phyloP scores from a whole-genome alignment of 2,888 invertebrate genomes.

The Campaea margaritaria region DNA sequence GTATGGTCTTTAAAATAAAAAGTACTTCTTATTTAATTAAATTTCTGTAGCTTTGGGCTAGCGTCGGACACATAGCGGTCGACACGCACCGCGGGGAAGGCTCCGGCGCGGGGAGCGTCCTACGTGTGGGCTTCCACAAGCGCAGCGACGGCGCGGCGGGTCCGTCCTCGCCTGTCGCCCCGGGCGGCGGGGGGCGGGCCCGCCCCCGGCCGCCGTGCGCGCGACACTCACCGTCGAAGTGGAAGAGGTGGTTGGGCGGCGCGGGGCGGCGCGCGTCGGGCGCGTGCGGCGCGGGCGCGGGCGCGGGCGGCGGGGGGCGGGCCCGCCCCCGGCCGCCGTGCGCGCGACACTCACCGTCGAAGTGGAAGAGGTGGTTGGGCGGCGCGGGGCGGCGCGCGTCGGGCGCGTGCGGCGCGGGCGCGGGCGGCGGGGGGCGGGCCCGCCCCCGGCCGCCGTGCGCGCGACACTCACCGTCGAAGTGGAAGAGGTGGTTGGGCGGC shows the following conservation, averaged over 20 bases:
- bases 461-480: constrained; percentile 44
- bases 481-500: constrained; percentile 87
- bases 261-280: constrained; percentile 84
- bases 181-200: constrained; percentile 89
- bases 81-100: constrained; percentile 86
- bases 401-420: background rate
- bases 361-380: constrained; percentile 92
- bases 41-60: no score
- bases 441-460: background rate
- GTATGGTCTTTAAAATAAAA: background rate
- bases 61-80: no score
- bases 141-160: background rate
- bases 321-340: constrained; percentile 89
- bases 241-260: constrained; percentile 88
- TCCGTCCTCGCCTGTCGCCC: constrained; percentile 8
- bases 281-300: constrained; percentile 85
- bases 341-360: constrained; percentile 93
- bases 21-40: no score
- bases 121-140: background rate
- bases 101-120: constrained; percentile 58
- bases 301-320: constrained; percentile 86
- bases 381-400: constrained; percentile 90
- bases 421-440: background rate
- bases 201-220: constrained; percentile 84
- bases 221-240: constrained; percentile 86